Conservation (phyloP, 2,113 vertebrate genomes). For the Vulpes ferrilata region DNA sequence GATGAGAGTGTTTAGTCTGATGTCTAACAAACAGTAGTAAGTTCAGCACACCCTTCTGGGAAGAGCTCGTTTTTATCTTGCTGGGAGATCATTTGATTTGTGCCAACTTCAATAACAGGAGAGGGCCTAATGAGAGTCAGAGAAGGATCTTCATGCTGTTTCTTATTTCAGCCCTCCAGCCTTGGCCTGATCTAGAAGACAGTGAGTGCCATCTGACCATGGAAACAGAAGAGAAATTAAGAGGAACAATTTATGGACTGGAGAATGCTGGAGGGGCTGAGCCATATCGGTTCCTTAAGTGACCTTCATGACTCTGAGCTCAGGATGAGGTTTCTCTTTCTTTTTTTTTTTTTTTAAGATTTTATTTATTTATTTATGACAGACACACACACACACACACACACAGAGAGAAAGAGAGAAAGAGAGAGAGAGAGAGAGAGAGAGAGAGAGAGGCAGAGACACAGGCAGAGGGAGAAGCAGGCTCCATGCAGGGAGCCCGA, state of each 20-base stretch:
- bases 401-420: no score
- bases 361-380: no score
- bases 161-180: neutral
- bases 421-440: no score
- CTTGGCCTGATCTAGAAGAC: neutral
- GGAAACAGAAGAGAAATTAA: neutral
- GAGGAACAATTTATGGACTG: neutral
- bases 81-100: neutral
- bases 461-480: no score
- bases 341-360: no score
- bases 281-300: neutral
- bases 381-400: no score
- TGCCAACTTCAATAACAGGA: neutral
- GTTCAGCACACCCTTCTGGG: neutral
- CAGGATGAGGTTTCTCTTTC: neutral
- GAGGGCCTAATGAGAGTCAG: neutral
- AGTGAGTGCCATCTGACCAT: neutral
- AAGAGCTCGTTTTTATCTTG: neutral
- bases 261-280: neutral
- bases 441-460: no score
- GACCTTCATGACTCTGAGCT: neutral
- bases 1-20: neutral
- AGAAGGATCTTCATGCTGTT: neutral
- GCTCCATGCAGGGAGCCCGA: no score
- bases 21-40: neutral